These are phyloP conservation scores for Sturnira hondurensis DNA, from an alignment of 2,113 vertebrate genomes.

Conservation along the genomic window DNA sequence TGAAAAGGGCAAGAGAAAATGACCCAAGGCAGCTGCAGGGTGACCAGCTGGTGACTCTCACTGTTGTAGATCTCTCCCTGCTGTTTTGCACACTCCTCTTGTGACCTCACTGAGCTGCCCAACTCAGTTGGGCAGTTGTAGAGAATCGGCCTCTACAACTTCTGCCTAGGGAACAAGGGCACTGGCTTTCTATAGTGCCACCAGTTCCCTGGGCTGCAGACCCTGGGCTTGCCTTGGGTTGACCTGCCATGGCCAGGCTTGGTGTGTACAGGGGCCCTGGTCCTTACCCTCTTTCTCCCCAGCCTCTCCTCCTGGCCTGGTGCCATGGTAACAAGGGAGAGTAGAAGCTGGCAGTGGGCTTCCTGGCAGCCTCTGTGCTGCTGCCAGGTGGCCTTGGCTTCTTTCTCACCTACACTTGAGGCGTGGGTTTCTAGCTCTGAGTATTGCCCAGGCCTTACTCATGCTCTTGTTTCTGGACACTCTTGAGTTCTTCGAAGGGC, in stretches of 20 bases:
- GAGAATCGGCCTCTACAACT: conserved; percentile 79
- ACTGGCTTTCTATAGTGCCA: conserved; percentile 50
- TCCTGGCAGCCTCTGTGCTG: background rate
- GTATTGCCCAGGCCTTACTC: conserved; percentile 62
- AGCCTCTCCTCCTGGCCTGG: conserved; percentile 7
- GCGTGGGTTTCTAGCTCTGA: conserved; percentile 68
- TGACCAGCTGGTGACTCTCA: background rate
- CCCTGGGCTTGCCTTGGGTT: conserved; percentile 38
- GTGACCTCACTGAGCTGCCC: conserved; percentile 71
- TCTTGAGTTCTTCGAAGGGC: background rate
- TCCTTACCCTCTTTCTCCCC: conserved; percentile 64
- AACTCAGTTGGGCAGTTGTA: too few species aligned
- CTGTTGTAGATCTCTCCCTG: background rate
- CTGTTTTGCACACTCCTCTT: conserved; percentile 72
- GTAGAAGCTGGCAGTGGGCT: conserved; percentile 30
- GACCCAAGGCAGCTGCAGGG: background rate
- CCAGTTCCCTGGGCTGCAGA: conserved; percentile 44
- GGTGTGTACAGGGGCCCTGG: conserved; percentile 65
- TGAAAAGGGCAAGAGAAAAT: background rate
- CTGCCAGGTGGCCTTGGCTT: conserved; percentile 62
- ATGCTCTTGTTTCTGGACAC: conserved; percentile 65
- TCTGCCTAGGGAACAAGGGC: conserved; percentile 77
- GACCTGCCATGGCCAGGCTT: conserved; percentile 63
- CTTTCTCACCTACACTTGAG: conserved; percentile 53
- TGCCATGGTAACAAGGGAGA: background rate